Percentiles rank a stretch among this genome's conserved stretches.
Conservation (phyloP, 1,140 invertebrate genomes). For the Drosophila watanabei region DNA sequence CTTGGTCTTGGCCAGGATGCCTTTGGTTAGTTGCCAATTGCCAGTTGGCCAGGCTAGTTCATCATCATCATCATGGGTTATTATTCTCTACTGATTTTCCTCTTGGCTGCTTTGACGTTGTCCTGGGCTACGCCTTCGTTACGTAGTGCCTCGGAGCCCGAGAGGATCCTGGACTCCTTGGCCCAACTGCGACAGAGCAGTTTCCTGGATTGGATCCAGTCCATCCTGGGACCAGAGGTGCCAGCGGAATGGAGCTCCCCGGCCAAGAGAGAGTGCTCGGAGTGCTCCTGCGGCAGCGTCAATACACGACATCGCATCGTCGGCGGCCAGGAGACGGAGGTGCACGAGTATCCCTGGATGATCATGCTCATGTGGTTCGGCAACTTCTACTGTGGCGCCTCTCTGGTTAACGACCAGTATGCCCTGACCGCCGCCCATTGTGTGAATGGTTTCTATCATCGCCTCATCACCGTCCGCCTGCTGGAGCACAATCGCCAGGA, state of each 20-base stretch:
- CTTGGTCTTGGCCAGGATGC: constrained; percentile 47
- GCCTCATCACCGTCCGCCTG: constrained; percentile 89
- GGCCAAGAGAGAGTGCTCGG: constrained; percentile 58
- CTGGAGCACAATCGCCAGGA: constrained; percentile 91
- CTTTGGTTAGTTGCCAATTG: constrained; percentile 67
- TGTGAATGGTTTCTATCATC: constrained; percentile 90
- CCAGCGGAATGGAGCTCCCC: constrained; percentile 47
- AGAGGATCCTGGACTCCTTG: constrained; percentile 60
- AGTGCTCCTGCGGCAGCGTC: constrained; percentile 87
- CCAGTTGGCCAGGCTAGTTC: constrained; percentile 66
- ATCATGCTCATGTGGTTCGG: constrained; percentile 88
- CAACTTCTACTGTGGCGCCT: constrained; percentile 90
- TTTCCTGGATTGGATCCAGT: constrained; percentile 71
- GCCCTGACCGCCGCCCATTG: constrained; percentile 90
- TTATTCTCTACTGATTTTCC: constrained; percentile 18
- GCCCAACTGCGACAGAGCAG: constrained; percentile 65
- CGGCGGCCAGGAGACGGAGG: constrained; percentile 88
- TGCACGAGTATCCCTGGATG: constrained; percentile 91
- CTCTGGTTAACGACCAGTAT: constrained; percentile 88
- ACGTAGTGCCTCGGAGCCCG: constrained; percentile 54
- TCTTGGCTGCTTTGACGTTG: constrained; percentile 21
- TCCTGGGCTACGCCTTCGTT: constrained; percentile 50
- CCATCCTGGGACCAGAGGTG: constrained; percentile 61
- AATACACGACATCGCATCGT: constrained; percentile 89
- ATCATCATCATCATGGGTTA: constrained; percentile 49